These are phyloP conservation scores for Acanthisitta chloris DNA, from an alignment of 2,113 vertebrate species.

Conservation along the genomic window DNA sequence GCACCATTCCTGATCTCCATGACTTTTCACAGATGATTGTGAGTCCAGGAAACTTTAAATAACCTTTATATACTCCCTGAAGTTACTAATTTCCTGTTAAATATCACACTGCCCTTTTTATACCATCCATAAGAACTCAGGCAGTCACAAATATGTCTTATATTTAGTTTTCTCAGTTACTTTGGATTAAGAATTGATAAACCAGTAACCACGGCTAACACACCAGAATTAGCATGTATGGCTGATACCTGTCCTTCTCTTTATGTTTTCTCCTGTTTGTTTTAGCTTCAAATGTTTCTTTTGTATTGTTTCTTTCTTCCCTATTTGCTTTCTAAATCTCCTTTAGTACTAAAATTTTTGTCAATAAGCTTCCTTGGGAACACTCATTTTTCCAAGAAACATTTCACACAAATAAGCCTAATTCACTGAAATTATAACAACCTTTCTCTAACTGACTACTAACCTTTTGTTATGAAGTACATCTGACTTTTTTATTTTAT, in stretches of 20 bases:
- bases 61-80: neutral
- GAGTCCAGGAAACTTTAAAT: neutral
- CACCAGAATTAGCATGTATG: neutral
- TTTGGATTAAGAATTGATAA: neutral
- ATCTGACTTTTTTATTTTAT: neutral
- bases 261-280: neutral
- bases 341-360: neutral
- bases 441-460: neutral
- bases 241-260: neutral
- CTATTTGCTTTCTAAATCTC: neutral
- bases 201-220: neutral
- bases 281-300: neutral
- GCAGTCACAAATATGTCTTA: neutral
- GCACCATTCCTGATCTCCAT: too few species aligned
- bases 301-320: neutral
- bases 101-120: neutral
- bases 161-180: neutral
- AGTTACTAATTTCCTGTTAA: neutral
- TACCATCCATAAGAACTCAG: neutral
- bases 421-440: neutral
- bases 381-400: neutral
- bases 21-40: too few species aligned
- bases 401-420: neutral
- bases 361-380: neutral
- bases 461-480: neutral